Conservation (phyloP, 2,797 vertebrate species). For the Rallus crepitans region DNA sequence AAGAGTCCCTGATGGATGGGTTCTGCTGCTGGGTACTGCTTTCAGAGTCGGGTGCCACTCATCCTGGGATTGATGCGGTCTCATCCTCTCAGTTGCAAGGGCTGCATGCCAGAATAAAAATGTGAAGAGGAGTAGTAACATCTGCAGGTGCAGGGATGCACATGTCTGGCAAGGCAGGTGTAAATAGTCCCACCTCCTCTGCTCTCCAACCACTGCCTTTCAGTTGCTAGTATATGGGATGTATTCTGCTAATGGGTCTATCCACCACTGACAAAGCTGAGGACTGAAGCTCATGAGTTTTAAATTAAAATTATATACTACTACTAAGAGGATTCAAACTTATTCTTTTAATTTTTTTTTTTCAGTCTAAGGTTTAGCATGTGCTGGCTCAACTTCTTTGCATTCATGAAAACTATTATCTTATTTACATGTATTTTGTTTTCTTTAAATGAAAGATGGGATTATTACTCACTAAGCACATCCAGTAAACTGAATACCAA, state of each 20-base stretch:
- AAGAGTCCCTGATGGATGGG: neutral
- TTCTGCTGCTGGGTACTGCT: neutral
- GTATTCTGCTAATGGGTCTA: neutral
- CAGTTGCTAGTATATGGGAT: too few species aligned
- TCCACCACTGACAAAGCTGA: neutral
- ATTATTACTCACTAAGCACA: neutral
- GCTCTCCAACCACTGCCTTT: neutral
- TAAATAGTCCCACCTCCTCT: neutral
- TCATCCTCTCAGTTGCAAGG: neutral
- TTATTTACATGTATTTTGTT: neutral
- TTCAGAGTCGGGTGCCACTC: neutral
- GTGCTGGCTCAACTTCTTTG: neutral
- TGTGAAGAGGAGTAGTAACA: accelerated
- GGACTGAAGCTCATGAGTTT: neutral
- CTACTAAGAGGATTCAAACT: neutral
- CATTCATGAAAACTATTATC: neutral
- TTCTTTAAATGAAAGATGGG: neutral
- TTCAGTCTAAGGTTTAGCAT: neutral
- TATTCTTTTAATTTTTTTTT: neutral
- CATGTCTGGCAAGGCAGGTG: neutral
- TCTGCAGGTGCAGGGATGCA: neutral
- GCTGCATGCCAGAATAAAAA: neutral
- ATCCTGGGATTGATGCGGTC: neutral
- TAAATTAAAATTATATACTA: neutral
- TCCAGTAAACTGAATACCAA: neutral